Base-by-base conservation (phyloP, 64 coral and sea anemone species). In the Dendronephthya gigantea region DNA sequence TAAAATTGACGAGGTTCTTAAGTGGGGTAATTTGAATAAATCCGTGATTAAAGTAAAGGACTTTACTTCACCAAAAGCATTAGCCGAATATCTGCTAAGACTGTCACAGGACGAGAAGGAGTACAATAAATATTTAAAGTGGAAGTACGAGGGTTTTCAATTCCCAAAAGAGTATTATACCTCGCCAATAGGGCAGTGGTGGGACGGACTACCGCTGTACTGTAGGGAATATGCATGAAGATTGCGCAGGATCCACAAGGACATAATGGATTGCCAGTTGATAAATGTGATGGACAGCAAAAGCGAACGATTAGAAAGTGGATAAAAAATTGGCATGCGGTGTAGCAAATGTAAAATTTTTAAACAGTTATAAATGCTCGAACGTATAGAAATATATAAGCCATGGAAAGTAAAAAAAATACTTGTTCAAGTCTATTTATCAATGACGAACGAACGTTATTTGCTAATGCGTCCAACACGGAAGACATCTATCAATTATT, bases 21-120 rank as follows among this genome's bases (percentile, higher is more conserved):
- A 51, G 0, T 50, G 30, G 47, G 83, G 83, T 11, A 84, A 84
- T n/a, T 35, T 84, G 6, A 48, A 28, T 2, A 2, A 48, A 28
- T 48, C 83, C 35, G 31, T 49, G 29, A 84, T 84, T 9, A 84
- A 84, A 84, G 83, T 84, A 15, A 84, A 84, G 35, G 83, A 84
- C n/a, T 84, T 84, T 33, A 50, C 0, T 29, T 28, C 11, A 15
- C 83, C 83, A 49, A 55, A 50, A 50, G 22, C 11, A 27, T 45
- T 84, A 5, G 83, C 83, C 1, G 29, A 32, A 7, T 50, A 84
- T 34, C 45, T 84, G 2, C 2, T 49, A 4, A 28, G 51, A 2
- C 83, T 84, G 34, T 29, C 72, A 0, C 34, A 79, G 0, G 36
- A 79, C 22, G 36, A 79, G 72, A 79, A 34, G 0, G 72, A 79